Base-by-base conservation (phyloP, 2,888 invertebrate genomes). In the Augochlorella aurata region DNA sequence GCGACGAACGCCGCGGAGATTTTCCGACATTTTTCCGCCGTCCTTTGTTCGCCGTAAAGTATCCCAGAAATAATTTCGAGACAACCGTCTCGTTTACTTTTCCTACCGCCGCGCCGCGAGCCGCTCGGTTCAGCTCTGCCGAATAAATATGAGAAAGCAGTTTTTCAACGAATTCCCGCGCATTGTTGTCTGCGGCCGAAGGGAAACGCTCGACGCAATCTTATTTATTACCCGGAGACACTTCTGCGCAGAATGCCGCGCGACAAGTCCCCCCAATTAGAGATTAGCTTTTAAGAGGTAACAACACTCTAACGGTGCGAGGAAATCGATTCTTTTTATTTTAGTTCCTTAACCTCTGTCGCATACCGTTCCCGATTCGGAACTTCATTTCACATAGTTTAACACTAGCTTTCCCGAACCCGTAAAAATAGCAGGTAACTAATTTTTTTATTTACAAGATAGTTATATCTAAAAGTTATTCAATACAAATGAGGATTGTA, bases 281-380 rank as follows among this genome's bases (percentile, higher is more conserved):
- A 76, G 82, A 82, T 85, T 82, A 80, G 74, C 63, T 84, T 72
- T 74, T 82, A 38, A 5, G 29, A 29, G 29, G 29, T 29, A 29
- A 29, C 29, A 29, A 29, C 29, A 29, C 7, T 7, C 38, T 38
- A 7, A 38, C 38, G 38, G 7, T 38, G 38, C 38, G 3, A 38
- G 7, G 38, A 38, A 38, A 38, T 38, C 38, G 38, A 38, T 38
- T 38, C n/a, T 38, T 5, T 5, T 38, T 38, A 1, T 38, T 38
- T 7, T 38, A 38, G 4, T 38, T 38, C 38, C 38, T 38, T 38
- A 38, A 38, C 38, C 38, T 29, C 29, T 29, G 29, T 29, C 29
- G 29, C 29, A 2, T 2, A 29, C 29, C 38, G 4, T 38, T 38
- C 38, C 38, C 38, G 38, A 29, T 29, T 29, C 29, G 29, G 29